A percentile compares a stretch with the other conserved stretches of the same genome.
Conservation (phyloP, 2,113 vertebrate genomes). For the Corythaixoides concolor region DNA sequence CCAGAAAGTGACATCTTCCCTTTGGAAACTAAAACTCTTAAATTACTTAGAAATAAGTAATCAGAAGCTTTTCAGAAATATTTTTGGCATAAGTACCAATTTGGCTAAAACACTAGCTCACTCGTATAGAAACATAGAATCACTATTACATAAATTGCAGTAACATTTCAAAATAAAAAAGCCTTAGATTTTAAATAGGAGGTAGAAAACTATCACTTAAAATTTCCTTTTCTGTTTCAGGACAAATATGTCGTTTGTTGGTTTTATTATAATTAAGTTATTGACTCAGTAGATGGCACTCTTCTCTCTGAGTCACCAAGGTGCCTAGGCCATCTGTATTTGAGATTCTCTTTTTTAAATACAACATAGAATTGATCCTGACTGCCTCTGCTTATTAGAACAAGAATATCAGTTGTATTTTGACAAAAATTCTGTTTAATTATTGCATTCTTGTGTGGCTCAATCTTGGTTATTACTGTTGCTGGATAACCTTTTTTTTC, state of each 20-base stretch:
- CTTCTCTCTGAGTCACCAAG: constrained; percentile 23
- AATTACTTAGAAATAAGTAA: background rate
- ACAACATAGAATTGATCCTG: background rate
- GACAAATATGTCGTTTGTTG: background rate
- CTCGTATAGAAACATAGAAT: background rate
- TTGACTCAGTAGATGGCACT: constrained; percentile 54
- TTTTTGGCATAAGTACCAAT: background rate
- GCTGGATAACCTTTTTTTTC: background rate
- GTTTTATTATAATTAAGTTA: background rate
- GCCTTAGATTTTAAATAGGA: background rate
- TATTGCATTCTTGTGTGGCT: background rate
- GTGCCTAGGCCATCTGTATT: background rate
- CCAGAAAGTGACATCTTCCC: background rate
- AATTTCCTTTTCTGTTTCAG: background rate
- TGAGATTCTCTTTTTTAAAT: background rate
- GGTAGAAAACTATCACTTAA: background rate
- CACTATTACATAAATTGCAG: background rate
- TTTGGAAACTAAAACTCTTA: background rate
- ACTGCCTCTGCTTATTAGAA: background rate
- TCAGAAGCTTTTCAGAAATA: background rate
- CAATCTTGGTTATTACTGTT: background rate
- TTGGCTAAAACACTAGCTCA: background rate
- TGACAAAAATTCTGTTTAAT: background rate
- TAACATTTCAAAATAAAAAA: background rate
- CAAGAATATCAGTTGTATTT: background rate